A percentile compares a stretch with the other conserved stretches of the same genome.
phyloP scores from a whole-genome alignment of 2,888 invertebrate genomes.

The Eristalis arbustorum region DNA sequence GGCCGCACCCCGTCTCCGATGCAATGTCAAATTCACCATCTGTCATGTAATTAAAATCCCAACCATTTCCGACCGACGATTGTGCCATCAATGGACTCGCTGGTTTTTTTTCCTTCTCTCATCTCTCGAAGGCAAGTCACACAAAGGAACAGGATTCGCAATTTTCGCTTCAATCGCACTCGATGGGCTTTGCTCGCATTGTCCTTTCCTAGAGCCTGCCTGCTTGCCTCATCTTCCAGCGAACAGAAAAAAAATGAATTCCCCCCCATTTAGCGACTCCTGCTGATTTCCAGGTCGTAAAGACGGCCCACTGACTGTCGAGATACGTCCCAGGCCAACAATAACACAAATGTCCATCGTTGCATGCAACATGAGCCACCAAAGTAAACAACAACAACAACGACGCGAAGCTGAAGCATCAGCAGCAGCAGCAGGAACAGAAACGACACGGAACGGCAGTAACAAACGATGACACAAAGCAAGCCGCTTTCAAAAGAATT shows the following conservation, averaged over 20 bases:
- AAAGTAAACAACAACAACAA: slow-evolving; percentile 1
- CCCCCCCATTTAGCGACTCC: slow-evolving; percentile 58
- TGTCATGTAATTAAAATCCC: slow-evolving; percentile 55
- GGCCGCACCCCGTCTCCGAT: neutral
- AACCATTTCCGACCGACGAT: slow-evolving; percentile 21
- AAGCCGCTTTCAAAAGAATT: slow-evolving; percentile 70
- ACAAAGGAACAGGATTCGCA: slow-evolving; percentile 22
- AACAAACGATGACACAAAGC: slow-evolving; percentile 70
- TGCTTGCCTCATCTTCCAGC: neutral
- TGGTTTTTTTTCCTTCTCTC: slow-evolving; percentile 30
- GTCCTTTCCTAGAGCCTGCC: slow-evolving; percentile 19
- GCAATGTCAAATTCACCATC: slow-evolving; percentile 30
- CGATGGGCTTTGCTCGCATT: slow-evolving; percentile 29
- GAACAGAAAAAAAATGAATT: slow-evolving; percentile 1
- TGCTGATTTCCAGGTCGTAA: slow-evolving; percentile 68
- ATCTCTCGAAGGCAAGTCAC: neutral
- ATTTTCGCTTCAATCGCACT: slow-evolving; percentile 23
- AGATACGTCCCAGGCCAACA: slow-evolving; percentile 19
- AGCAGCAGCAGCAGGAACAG: slow-evolving; percentile 41
- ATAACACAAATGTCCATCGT: slow-evolving; percentile 36
- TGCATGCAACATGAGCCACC: slow-evolving; percentile 57
- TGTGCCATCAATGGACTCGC: slow-evolving; percentile 31
- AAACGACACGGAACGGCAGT: slow-evolving; percentile 55
- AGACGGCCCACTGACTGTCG: slow-evolving; percentile 65
- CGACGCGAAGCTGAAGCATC: neutral